Conservation (phyloP, 2,113 vertebrate species). For the Ceuthmochares aereus region DNA sequence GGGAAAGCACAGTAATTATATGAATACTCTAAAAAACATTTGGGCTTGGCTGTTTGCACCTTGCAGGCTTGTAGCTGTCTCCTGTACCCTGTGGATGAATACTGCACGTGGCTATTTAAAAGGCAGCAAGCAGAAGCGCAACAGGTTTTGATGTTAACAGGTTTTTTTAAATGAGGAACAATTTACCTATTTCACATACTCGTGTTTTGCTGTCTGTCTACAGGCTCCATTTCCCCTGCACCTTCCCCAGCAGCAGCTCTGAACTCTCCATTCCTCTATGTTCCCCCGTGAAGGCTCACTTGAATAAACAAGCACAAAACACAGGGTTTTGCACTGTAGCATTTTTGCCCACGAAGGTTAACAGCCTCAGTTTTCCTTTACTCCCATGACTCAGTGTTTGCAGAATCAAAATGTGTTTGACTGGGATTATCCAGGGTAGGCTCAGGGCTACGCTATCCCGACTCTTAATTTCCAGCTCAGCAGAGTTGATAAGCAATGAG, state of each 20-base stretch:
- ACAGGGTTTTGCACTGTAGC: neutral
- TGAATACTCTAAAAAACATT: neutral
- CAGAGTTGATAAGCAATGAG: neutral
- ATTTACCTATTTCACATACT: neutral
- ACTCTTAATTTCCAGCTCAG: neutral
- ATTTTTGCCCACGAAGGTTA: neutral
- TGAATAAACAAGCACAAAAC: no score
- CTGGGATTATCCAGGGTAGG: neutral
- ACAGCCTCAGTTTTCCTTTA: neutral
- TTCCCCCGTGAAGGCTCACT: neutral
- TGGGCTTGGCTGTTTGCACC: neutral
- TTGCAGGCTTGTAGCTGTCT: neutral
- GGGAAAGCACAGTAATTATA: neutral
- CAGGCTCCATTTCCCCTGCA: neutral
- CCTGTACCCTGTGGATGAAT: neutral
- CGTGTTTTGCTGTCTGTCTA: neutral
- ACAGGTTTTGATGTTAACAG: neutral
- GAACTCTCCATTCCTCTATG: accelerated
- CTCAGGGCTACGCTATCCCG: neutral
- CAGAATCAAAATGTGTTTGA: neutral
- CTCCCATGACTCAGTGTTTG: neutral
- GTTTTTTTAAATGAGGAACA: neutral
- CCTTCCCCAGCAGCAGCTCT: neutral
- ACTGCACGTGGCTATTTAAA: neutral
- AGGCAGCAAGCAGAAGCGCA: neutral